phyloP scores from a whole-genome alignment of 2,797 vertebrate species.

The Odontamblyopus rebecca region DNA sequence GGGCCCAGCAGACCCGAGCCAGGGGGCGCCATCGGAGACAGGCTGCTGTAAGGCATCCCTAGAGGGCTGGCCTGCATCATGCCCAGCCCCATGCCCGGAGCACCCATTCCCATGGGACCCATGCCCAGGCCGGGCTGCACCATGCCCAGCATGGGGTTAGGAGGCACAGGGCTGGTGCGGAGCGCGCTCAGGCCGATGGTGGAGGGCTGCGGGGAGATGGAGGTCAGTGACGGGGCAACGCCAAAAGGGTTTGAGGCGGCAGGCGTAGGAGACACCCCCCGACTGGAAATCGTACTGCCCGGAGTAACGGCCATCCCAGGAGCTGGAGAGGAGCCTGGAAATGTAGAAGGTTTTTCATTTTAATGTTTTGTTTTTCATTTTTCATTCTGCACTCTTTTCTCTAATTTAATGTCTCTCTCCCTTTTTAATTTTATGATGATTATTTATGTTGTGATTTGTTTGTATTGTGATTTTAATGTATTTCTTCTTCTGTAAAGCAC shows the following conservation, averaged over 20 bases:
- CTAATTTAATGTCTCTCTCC: too few relatives aligned
- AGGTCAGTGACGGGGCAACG: conserved; percentile 74
- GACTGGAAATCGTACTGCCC: conserved; percentile 81
- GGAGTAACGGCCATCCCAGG: conserved; percentile 81
- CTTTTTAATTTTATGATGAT: too few relatives aligned
- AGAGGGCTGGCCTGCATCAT: conserved; percentile 81
- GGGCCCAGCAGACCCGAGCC: conserved; percentile 71
- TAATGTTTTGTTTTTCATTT: too few relatives aligned
- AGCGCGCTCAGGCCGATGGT: conserved; percentile 79
- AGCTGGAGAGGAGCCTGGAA: conserved; percentile 77
- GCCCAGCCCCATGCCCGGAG: conserved; percentile 74
- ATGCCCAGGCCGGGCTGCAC: conserved; percentile 74
- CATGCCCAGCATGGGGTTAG: conserved; percentile 80
- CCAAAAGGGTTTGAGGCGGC: conserved; percentile 81
- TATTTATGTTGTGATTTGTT: too few relatives aligned
- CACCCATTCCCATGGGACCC: conserved; percentile 71
- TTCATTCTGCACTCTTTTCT: too few relatives aligned
- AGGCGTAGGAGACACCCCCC: conserved; percentile 81
- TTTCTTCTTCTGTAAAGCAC: too few relatives aligned
- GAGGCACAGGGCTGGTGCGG: conserved; percentile 81
- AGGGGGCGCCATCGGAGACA: conserved; percentile 79
- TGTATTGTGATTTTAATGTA: too few relatives aligned
- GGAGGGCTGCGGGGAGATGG: conserved; percentile 83
- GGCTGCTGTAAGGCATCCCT: conserved; percentile 77
- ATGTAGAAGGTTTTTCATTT: background rate